A percentile compares a stretch with the other conserved stretches of the same genome.
phyloP scores from a whole-genome alignment of 2,888 invertebrate species.

The Nomada ruficornis region DNA sequence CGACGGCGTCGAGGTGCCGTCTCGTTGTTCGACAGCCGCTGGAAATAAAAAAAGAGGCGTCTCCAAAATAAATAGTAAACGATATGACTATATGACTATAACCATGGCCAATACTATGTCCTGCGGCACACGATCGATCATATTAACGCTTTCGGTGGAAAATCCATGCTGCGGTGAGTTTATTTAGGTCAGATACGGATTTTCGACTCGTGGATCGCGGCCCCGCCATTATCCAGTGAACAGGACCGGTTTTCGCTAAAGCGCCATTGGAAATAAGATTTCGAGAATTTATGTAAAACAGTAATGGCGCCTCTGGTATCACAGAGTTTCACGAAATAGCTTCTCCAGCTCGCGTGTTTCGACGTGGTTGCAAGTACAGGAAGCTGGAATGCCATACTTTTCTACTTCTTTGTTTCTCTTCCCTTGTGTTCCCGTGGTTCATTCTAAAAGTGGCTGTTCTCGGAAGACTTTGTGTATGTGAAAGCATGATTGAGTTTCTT shows the following conservation, averaged over 20 bases:
- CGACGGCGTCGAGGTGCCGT: conserved; percentile 21
- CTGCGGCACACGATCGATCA: conserved; percentile 56
- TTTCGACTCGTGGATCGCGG: conserved; percentile 39
- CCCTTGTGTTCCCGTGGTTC: not conserved
- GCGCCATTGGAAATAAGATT: conserved; percentile 29
- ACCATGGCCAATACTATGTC: conserved; percentile 14
- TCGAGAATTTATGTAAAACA: conserved; percentile 30
- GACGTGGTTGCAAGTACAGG: conserved; percentile 6
- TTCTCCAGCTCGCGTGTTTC: conserved; percentile 21
- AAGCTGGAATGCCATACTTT: conserved; percentile 1
- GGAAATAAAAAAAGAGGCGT: conserved; percentile 44
- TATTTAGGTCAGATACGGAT: conserved; percentile 57
- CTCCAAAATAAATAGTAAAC: conserved; percentile 66
- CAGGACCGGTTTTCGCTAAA: conserved; percentile 1
- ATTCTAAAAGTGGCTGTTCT: not conserved
- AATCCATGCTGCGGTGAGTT: conserved; percentile 53
- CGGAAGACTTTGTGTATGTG: not conserved
- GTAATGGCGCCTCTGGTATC: conserved; percentile 1
- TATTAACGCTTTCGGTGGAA: conserved; percentile 64
- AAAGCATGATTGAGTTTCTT: not conserved
- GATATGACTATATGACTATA: conserved; percentile 33
- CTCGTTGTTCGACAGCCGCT: conserved; percentile 13
- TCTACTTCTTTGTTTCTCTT: not conserved
- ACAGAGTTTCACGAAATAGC: conserved; percentile 30
- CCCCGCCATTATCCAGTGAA: conserved; percentile 11